Percentiles rank a stretch among this genome's conserved stretches.
These are phyloP conservation scores for Vanessa cardui DNA, from an alignment of 2,888 invertebrate genomes.

Conservation along the genomic window DNA sequence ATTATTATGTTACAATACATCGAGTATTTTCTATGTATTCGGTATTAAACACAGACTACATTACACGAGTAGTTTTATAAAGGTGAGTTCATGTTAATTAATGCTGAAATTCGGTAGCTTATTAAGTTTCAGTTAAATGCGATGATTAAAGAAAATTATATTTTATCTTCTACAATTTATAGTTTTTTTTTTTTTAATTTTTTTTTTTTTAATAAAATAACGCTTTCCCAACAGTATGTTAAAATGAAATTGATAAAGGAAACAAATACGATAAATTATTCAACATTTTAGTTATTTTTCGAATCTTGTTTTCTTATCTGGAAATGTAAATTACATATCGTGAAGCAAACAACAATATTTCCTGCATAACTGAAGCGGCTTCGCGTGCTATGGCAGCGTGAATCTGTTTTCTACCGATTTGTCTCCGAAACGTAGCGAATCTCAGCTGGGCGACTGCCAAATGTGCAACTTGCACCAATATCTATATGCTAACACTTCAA, in stretches of 20 bases:
- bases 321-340: slow-evolving; percentile 34
- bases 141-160: background rate
- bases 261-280: slow-evolving; percentile 4
- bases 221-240: background rate
- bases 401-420: slow-evolving; percentile 81
- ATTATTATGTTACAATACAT: background rate
- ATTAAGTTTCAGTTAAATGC: background rate
- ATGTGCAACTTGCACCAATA: slow-evolving; percentile 64
- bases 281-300: slow-evolving; percentile 9
- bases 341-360: slow-evolving; percentile 45
- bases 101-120: background rate
- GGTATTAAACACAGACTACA: background rate
- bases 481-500: slow-evolving; percentile 28
- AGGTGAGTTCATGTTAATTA: slow-evolving; percentile 9
- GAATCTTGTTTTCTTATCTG: slow-evolving; percentile 10
- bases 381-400: slow-evolving; percentile 67
- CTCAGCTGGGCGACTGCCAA: slow-evolving; percentile 77
- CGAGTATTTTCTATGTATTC: background rate
- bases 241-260: background rate
- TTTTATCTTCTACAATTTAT: background rate
- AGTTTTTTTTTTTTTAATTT: background rate
- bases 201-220: too few relatives aligned
- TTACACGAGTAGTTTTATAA: background rate
- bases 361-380: slow-evolving; percentile 42
- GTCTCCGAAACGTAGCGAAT: slow-evolving; percentile 75